phyloP scores from a whole-genome alignment of 1,140 invertebrate species.

The Tribolium castaneum region DNA sequence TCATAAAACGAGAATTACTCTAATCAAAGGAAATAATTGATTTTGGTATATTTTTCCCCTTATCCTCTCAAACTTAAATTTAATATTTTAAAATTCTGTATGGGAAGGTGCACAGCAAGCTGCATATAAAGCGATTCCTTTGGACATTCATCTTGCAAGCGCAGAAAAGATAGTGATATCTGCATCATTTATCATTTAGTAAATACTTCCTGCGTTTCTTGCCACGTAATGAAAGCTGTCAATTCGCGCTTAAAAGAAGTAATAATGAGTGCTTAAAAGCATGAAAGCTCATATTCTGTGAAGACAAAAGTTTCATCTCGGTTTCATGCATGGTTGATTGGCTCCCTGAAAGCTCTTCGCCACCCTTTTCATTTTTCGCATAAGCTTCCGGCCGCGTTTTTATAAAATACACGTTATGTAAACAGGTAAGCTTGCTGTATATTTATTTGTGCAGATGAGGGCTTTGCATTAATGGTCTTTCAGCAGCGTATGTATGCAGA shows the following conservation, averaged over 20 bases:
- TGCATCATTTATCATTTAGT: background rate
- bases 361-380: background rate
- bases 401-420: conserved; percentile 8
- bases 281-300: background rate
- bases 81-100: background rate
- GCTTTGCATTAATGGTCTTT: conserved; percentile 29
- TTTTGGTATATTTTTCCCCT: too few relatives aligned
- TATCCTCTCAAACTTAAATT: background rate
- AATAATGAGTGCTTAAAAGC: background rate
- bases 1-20: too few relatives aligned
- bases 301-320: conserved; percentile 35
- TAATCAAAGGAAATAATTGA: too few relatives aligned
- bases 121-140: background rate
- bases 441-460: conserved; percentile 30
- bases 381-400: background rate
- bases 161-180: background rate
- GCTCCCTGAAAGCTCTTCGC: background rate
- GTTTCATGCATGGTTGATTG: conserved; percentile 4
- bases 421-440: conserved; percentile 20
- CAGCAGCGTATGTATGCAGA: conserved; percentile 13
- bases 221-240: background rate
- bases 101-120: background rate
- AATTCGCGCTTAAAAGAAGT: background rate
- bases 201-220: too few relatives aligned
- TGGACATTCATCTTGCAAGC: background rate